Evolutionary conservation across 2,113 vertebrate genomes (phyloP).

Genomic region (Archilochus colubris): DNA sequence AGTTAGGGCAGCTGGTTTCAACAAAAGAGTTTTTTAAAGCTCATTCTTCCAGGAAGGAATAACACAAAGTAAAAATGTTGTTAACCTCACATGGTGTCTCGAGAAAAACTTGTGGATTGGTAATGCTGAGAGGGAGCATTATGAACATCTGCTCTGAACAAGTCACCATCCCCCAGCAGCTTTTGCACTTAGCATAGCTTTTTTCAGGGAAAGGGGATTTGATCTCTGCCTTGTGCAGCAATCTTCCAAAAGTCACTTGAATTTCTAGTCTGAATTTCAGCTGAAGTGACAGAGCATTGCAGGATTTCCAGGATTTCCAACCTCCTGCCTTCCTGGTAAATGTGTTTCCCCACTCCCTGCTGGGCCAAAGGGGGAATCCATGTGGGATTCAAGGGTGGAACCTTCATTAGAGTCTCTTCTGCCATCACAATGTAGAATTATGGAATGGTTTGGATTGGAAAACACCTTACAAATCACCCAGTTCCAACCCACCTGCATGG

Average conservation of each 20-base stretch:
- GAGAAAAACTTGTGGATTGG: neutral
- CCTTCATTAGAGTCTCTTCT: neutral
- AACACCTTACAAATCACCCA: too few species aligned
- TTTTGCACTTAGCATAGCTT: neutral
- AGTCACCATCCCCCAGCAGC: neutral
- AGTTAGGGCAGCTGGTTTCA: neutral
- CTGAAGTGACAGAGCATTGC: neutral
- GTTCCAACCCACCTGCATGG: too few species aligned
- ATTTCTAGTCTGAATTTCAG: neutral
- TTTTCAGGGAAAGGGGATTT: neutral
- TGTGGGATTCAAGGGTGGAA: neutral
- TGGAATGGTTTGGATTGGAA: too few species aligned
- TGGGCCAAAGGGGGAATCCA: rapidly evolving
- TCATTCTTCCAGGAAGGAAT: neutral
- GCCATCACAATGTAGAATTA: neutral
- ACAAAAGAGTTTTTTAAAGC: constrained; percentile 28
- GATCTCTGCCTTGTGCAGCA: neutral
- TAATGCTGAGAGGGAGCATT: neutral
- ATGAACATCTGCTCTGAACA: neutral
- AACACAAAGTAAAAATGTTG: neutral
- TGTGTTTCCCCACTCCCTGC: neutral
- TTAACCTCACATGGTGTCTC: neutral
- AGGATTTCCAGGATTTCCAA: neutral
- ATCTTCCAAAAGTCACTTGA: neutral
- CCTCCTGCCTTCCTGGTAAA: neutral